Conservation (phyloP, 2,888 invertebrate species). For the Patella caerulea region DNA sequence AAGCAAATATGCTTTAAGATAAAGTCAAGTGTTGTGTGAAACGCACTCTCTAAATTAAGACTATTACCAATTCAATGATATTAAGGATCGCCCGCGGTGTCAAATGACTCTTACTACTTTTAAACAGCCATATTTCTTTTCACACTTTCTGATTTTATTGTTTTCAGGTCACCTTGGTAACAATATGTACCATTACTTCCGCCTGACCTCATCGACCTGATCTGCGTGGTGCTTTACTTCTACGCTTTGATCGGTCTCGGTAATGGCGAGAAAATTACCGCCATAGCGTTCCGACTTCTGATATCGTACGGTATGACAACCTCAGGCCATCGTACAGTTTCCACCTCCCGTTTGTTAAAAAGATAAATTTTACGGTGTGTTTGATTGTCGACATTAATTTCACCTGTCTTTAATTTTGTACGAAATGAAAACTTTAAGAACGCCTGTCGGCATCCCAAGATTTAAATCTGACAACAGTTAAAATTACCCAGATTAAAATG, state of each 20-base stretch:
- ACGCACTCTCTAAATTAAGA: background rate
- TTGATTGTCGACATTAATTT: background rate
- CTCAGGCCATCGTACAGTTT: background rate
- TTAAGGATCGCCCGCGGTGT: background rate
- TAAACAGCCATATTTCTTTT: constrained; percentile 3
- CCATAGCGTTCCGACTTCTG: background rate
- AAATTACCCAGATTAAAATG: too few relatives aligned
- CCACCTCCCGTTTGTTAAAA: constrained; percentile 5
- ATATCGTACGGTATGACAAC: background rate
- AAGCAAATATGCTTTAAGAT: background rate
- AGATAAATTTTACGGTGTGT: constrained; percentile 7
- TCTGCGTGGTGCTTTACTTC: constrained; percentile 17
- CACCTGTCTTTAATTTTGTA: constrained; percentile 10
- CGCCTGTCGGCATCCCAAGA: too few relatives aligned
- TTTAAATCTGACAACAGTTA: too few relatives aligned
- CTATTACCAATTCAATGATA: background rate
- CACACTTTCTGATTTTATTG: constrained; percentile 10
- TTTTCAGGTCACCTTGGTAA: constrained; percentile 12
- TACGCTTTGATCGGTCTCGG: constrained; percentile 16
- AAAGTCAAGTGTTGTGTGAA: constrained; percentile 6
- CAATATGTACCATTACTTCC: constrained; percentile 20
- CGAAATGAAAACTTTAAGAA: background rate
- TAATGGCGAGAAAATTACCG: constrained; percentile 7
- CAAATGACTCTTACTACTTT: background rate
- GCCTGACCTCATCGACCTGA: constrained; percentile 20